Evolutionary conservation across 2,888 invertebrate genomes (phyloP).

Genomic region (Hypomecis atomaria): DNA sequence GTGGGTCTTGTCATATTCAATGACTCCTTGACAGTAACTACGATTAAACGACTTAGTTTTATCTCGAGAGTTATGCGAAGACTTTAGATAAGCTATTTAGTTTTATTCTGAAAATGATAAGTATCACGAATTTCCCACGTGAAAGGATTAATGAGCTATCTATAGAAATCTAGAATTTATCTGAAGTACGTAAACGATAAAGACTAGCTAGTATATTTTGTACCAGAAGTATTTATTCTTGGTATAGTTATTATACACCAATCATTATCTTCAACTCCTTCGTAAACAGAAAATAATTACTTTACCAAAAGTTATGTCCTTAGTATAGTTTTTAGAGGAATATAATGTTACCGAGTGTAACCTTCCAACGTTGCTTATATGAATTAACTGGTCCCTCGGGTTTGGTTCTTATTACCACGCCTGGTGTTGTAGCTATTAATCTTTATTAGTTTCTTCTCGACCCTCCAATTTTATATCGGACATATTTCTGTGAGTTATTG

Average conservation of each 20-base stretch:
- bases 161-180: neutral
- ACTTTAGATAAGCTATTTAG: slow-evolving; percentile 24
- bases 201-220: neutral
- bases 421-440: slow-evolving; percentile 57
- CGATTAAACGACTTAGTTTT: slow-evolving; percentile 20
- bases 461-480: slow-evolving; percentile 37
- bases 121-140: slow-evolving; percentile 18
- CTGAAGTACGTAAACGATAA: neutral
- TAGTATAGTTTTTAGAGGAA: neutral
- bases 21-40: slow-evolving; percentile 9
- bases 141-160: neutral
- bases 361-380: slow-evolving; percentile 43
- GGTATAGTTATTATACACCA: too few relatives aligned
- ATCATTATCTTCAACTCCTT: too few relatives aligned
- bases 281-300: too few relatives aligned
- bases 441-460: slow-evolving; percentile 56
- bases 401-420: slow-evolving; percentile 54
- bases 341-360: slow-evolving; percentile 35
- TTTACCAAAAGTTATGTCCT: neutral
- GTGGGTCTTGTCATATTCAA: slow-evolving; percentile 6
- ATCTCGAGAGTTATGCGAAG: slow-evolving; percentile 13
- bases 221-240: neutral
- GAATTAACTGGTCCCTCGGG: slow-evolving; percentile 55
- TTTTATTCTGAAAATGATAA: slow-evolving; percentile 21
- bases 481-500: slow-evolving; percentile 34